Evolutionary conservation across 1,140 invertebrate genomes (phyloP), one percentile per base, ranked within the genome.

Genomic region (Pteromalus puparum): DNA sequence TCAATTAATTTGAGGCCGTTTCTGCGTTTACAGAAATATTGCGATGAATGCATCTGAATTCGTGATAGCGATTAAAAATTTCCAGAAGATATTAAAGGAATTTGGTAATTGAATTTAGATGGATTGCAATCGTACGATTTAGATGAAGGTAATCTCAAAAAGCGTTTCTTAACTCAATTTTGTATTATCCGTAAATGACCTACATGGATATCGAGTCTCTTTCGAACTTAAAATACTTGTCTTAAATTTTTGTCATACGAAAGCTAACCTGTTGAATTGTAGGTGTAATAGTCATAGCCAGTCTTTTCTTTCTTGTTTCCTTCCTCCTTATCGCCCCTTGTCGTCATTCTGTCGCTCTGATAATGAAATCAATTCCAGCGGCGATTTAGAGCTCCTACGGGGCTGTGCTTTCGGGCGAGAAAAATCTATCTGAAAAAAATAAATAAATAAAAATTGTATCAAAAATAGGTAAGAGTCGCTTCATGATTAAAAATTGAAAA

Each of bases 261-360:
- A 79, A 10, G n/a, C 30, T 79, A 38, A 79, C 76, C 76, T 28
- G n/a, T 18, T 79, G 61, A 28, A 38, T 38, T 67, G 26, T 30
- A 67, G 53, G 21, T 48, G 67, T 81, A 72, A 72, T 81, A 30
- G 13, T 81, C 42, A 10, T 46, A 48, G 42, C 42, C 21, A 28
- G 76, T 15, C 61, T 28, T 48, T 34, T 65, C 53, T 15, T 26
- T 65, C 26, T 42, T 13, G 10, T 61, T 74, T 65, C 10, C 30
- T 26, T 75, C 30, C n/a, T 82, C 24, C 24, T 82, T 67, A 2
- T 38, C 30, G 2, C 15, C 70, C 1, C 24, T 53, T 30, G 48
- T 28, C 28, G 73, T 53, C 72, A 75, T 82, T 7, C 21, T 67
- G 53, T 9, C 46, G 48, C 15, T 65, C 46, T 26, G 18, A 67